A percentile compares a stretch with the other conserved stretches of the same genome.
Evolutionary conservation across 2,797 vertebrate genomes (phyloP).

Genomic region (Xiphophorus birchmanni): DNA sequence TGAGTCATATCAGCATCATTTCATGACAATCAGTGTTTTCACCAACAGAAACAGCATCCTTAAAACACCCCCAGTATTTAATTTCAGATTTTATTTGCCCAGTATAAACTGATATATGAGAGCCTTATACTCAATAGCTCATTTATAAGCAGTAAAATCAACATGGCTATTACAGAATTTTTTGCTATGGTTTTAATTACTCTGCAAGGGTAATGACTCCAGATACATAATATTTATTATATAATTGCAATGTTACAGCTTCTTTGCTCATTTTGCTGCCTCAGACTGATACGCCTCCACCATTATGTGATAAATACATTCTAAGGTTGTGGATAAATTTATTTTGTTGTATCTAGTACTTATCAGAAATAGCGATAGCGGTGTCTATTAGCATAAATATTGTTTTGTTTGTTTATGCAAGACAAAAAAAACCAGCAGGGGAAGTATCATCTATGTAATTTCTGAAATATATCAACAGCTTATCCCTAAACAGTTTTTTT

Average conservation of each 20-base stretch:
- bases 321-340: background rate
- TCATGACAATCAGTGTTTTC: background rate
- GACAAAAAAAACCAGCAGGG: background rate
- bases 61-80: background rate
- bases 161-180: background rate
- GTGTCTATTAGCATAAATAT: background rate
- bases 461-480: constrained; percentile 1
- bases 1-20: background rate
- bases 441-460: constrained; percentile 3
- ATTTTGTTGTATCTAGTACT: background rate
- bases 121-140: background rate
- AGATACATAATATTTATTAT: constrained; percentile 1
- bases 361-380: background rate
- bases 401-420: background rate
- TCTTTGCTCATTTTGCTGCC: background rate
- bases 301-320: constrained; percentile 1
- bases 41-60: background rate
- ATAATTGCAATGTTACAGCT: background rate
- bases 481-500: constrained; percentile 5
- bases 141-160: constrained; percentile 1
- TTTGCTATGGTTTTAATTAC: background rate
- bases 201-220: constrained; percentile 8
- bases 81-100: background rate
- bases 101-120: background rate
- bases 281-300: background rate